Evolutionary conservation across 2,888 invertebrate species (phyloP).

Genomic region (Amitus sp.): DNA sequence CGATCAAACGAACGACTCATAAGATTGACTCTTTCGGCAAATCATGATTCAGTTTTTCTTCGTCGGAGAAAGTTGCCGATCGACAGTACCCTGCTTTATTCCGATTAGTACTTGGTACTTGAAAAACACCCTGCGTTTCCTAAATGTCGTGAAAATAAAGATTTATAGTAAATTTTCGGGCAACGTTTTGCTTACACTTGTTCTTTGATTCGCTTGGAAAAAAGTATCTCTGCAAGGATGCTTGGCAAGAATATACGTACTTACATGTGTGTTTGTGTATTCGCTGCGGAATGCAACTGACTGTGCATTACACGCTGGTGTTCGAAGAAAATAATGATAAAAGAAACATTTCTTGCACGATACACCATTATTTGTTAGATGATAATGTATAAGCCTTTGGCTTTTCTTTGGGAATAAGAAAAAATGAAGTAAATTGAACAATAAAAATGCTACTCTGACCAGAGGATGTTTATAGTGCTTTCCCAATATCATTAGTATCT

Average conservation of each 20-base stretch:
- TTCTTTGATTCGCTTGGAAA: constrained; percentile 31
- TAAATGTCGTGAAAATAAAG: not conserved
- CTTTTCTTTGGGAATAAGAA: constrained; percentile 41
- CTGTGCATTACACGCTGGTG: constrained; percentile 36
- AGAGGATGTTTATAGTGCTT: constrained; percentile 40
- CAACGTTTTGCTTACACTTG: constrained; percentile 21
- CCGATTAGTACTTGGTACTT: constrained; percentile 3
- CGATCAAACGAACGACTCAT: no score
- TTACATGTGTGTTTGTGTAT: constrained; percentile 33
- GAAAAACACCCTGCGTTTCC: constrained; percentile 6
- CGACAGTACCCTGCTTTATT: not conserved
- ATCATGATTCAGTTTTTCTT: no score
- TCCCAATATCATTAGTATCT: constrained; percentile 39
- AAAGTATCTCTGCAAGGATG: constrained; percentile 33
- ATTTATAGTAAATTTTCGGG: constrained; percentile 2
- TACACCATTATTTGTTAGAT: constrained; percentile 42
- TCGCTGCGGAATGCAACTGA: constrained; percentile 38
- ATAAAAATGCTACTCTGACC: constrained; percentile 42
- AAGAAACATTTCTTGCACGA: constrained; percentile 42
- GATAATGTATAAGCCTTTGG: constrained; percentile 42
- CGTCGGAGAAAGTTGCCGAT: no score
- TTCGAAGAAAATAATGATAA: constrained; percentile 28
- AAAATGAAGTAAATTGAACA: constrained; percentile 41
- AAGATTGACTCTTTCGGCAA: no score
- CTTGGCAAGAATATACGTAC: constrained; percentile 23